Conservation (phyloP, 2,113 vertebrate species). For the Catagonus wagneri region DNA sequence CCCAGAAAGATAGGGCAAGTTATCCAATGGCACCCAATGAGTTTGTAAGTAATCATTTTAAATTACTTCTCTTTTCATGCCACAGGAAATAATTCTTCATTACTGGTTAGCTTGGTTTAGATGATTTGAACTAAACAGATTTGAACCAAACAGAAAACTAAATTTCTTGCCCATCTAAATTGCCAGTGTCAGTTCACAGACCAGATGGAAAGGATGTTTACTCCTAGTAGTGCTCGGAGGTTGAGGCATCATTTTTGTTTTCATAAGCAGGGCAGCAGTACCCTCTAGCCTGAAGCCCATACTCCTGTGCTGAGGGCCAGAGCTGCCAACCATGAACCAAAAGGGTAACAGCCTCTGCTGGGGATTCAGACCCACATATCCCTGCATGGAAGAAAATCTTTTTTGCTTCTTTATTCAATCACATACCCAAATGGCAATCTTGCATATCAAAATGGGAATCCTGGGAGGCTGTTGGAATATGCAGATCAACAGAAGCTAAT, state of each 20-base stretch:
- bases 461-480: constrained; percentile 90
- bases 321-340: constrained; percentile 81
- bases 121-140: constrained; percentile 9
- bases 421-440: constrained; percentile 90
- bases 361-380: constrained; percentile 82
- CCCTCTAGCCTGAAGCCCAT: constrained; percentile 66
- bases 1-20: not conserved
- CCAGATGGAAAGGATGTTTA: constrained; percentile 86
- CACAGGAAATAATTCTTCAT: constrained; percentile 2
- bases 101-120: not conserved
- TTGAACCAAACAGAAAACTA: constrained; percentile 37
- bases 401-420: constrained; percentile 89
- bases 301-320: constrained; percentile 53
- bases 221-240: constrained; percentile 76
- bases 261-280: constrained; percentile 82
- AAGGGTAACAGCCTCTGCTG: constrained; percentile 81
- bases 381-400: constrained; percentile 84
- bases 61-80: not conserved
- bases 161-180: constrained; percentile 75
- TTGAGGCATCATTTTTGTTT: constrained; percentile 68
- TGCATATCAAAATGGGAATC: constrained; percentile 90
- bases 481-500: constrained; percentile 93
- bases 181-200: constrained; percentile 80
- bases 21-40: not conserved
- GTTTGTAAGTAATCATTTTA: not conserved